Conservation (phyloP, 2,797 vertebrate genomes). For the Myotis daubentonii region DNA sequence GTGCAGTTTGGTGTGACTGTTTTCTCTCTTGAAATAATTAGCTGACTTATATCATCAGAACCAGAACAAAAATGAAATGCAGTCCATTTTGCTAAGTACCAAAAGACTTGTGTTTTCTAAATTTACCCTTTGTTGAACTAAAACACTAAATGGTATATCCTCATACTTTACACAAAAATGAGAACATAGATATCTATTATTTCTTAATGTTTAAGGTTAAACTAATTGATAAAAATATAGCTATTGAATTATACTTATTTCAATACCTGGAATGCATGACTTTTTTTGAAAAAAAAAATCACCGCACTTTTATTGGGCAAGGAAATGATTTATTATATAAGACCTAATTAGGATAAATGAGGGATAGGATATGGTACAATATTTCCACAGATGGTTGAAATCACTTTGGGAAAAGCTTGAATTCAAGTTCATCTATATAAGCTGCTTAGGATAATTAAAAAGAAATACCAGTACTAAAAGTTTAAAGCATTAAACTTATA, state of each 20-base stretch:
- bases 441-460: conserved; percentile 55
- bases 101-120: neutral
- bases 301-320: conserved; percentile 64
- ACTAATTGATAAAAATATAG: conserved; percentile 34
- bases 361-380: conserved; percentile 70
- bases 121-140: neutral
- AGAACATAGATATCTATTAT: neutral
- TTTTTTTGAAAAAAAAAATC: conserved; percentile 69
- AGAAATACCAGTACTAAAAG: neutral
- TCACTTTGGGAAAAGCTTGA: conserved; percentile 76
- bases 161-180: neutral
- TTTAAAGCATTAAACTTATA: conserved; percentile 39
- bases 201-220: conserved; percentile 35
- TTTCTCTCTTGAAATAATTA: neutral
- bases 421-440: conserved; percentile 75
- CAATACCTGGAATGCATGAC: conserved; percentile 75
- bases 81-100: neutral
- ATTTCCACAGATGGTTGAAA: conserved; percentile 80
- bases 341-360: conserved; percentile 80
- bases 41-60: neutral
- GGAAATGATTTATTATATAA: conserved; percentile 76
- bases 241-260: conserved; percentile 76
- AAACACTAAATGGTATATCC: neutral
- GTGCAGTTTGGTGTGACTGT: neutral
- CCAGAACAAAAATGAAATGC: neutral